Base-by-base conservation (phyloP, 2,888 invertebrate species). In the Luperina testacea region DNA sequence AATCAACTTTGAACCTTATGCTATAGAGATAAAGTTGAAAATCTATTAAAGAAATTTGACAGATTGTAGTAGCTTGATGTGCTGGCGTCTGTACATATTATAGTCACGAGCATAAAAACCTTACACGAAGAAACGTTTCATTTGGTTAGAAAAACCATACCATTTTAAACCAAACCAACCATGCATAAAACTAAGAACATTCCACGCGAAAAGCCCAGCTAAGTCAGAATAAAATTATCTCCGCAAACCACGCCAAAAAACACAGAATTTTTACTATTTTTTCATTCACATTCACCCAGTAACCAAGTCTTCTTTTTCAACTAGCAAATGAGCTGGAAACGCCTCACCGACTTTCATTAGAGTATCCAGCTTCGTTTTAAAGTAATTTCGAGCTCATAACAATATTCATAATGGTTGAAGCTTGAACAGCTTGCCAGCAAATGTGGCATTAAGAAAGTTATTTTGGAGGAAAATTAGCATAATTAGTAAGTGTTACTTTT, bases 321-420 rank as follows among this genome's bases (percentile, higher is more conserved):
- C 65, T 57, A 75, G 32, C 32, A 68, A 84, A 84, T 82, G 75
- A 86, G 17, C 53, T 74, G 59, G 42, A 72, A 68, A 78, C 53
- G 48, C 61, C 17, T 32, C 73, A 65, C 24, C 1, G 9, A 51
- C 59, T 27, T 71, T 71, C 32, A 27, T 77, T 72, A 86, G 70
- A n/a, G 38, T 45, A 70, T 70, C 77, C 45, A 72, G 79, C 53
- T 76, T 78, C 70, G 78, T 82, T 86, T 71, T 51, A 76, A 75
- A 78, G 67, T 75, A 51, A 68, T 86, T 85, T 65, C 3, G 48
- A 78, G 67, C 78, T 67, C 78, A 78, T 84, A 86, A 78, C 63
- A 59, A 74, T 78, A 86, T 82, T 73, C 83, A 48, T 85, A 74
- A 71, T 71, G 38, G 63, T 27, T 67, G 57, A 20, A 71, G 75